Base-by-base conservation (phyloP, 2,888 invertebrate species). In the Erannis defoliaria region DNA sequence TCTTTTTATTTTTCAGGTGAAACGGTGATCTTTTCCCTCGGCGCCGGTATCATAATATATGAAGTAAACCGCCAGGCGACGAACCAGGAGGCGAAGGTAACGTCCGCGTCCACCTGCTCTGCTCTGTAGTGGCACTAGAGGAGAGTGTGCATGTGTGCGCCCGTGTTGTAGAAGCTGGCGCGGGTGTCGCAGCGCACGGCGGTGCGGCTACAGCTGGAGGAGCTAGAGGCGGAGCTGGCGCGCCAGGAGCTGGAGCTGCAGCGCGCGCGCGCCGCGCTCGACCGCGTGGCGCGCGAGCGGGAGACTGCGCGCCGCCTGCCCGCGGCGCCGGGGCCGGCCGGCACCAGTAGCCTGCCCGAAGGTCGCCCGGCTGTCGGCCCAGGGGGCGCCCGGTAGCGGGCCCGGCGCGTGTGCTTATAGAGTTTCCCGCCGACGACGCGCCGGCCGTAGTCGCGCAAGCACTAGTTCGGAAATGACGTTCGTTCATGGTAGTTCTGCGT, bases 181-280 rank as follows among this genome's bases (percentile, higher is more conserved):
- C 5, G 3, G 18, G 46, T 10, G 29, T 46, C 46, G 9, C 10
- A 3, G 8, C 29, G 51, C 40, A 16, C 29, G 49, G 66, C 63
- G n/a, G 54, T 70, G 29, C 23, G 35, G 45, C 37, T 68, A 37
- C 63, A 67, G 3, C 58, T 70, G 26, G 66, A 70, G 31, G 70
- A 70, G 51, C 26, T 68, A 49, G 62, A 57, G 38, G 43, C 26
- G 6, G 70, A 70, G 48, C 43, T 70, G 61, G 38, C n/a, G 50
- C 46, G 55, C 40, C 72, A 72, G 31, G 29, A 29, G 12, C 2
- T 1, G 10, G 29, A 18, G 5, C 18, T 46, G 46, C 12, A 10
- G 18, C 46, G 18, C 18, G 1, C 18, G 46, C 29, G 46, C 18
- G 18, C 10, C 5, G 31, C 29, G 29, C 46, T 12, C 29, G 45